These are phyloP conservation scores for Tachuris rubrigastra DNA, from an alignment of 2,113 vertebrate genomes.

Conservation along the genomic window DNA sequence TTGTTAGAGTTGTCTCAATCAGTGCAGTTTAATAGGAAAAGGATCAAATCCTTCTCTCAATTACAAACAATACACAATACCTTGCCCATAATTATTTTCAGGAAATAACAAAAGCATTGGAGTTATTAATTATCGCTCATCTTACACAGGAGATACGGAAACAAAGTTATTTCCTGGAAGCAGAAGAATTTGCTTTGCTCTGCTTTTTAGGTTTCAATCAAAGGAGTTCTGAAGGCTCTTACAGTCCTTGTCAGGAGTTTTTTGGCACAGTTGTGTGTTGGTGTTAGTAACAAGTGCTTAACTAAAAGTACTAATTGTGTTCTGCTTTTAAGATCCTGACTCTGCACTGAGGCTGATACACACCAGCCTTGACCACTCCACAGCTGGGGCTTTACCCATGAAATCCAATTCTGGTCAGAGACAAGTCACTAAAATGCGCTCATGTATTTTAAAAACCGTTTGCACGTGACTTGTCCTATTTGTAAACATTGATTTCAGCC, in stretches of 20 bases:
- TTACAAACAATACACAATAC: background rate
- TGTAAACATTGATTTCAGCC: background rate
- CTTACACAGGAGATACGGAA: background rate
- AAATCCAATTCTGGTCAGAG: background rate
- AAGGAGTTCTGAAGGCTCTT: background rate
- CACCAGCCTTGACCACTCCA: background rate
- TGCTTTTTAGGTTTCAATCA: background rate
- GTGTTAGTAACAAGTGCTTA: background rate
- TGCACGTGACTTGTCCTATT: background rate
- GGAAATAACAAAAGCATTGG: background rate
- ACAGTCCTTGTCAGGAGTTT: background rate
- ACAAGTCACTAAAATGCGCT: background rate
- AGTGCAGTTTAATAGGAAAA: background rate
- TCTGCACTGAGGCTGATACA: background rate
- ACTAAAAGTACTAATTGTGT: background rate
- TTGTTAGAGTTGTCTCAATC: background rate
- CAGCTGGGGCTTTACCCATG: background rate
- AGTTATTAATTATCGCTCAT: background rate
- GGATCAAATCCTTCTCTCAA: background rate
- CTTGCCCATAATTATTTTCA: background rate
- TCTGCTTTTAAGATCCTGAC: background rate
- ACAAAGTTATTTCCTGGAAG: background rate
- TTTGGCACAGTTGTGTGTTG: background rate
- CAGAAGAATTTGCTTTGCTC: background rate
- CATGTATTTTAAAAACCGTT: background rate